Percentiles rank a stretch among this genome's conserved stretches.
phyloP scores from a whole-genome alignment of 1,140 invertebrate species.

The Hesperophylax magnus region DNA sequence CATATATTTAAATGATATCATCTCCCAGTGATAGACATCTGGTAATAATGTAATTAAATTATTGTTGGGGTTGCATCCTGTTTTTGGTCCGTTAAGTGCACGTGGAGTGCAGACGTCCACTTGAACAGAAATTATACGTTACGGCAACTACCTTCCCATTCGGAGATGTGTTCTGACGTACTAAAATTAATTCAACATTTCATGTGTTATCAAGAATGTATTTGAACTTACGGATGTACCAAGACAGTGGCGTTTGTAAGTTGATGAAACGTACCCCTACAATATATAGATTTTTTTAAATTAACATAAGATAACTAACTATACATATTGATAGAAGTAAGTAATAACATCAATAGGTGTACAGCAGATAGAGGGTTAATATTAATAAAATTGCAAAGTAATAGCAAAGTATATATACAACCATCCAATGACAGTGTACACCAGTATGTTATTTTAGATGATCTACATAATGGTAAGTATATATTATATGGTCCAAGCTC shows the following conservation, averaged over 20 bases:
- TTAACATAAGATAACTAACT: no score
- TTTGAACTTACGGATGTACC: slow-evolving; percentile 15
- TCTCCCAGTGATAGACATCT: slow-evolving; percentile 48
- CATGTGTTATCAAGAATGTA: slow-evolving; percentile 45
- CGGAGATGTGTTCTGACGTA: slow-evolving; percentile 49
- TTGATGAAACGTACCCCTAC: no score
- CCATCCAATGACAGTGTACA: no score
- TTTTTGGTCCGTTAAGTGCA: slow-evolving; percentile 50
- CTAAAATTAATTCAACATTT: slow-evolving; percentile 53
- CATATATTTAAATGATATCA: slow-evolving; percentile 52
- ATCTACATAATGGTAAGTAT: no score
- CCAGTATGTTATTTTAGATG: no score
- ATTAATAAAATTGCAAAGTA: no score
- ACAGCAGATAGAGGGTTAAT: no score
- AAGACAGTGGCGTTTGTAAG: neutral
- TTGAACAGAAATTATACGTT: slow-evolving; percentile 53
- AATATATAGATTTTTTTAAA: no score
- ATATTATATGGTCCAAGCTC: no score
- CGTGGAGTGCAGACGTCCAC: slow-evolving; percentile 45
- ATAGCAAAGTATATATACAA: no score
- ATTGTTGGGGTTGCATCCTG: slow-evolving; percentile 48
- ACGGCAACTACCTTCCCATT: slow-evolving; percentile 50
- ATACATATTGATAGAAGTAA: no score
- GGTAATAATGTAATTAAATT: slow-evolving; percentile 54
- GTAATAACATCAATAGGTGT: no score